phyloP scores from a whole-genome alignment of 2,797 vertebrate species.

The Echiichthys vipera region DNA sequence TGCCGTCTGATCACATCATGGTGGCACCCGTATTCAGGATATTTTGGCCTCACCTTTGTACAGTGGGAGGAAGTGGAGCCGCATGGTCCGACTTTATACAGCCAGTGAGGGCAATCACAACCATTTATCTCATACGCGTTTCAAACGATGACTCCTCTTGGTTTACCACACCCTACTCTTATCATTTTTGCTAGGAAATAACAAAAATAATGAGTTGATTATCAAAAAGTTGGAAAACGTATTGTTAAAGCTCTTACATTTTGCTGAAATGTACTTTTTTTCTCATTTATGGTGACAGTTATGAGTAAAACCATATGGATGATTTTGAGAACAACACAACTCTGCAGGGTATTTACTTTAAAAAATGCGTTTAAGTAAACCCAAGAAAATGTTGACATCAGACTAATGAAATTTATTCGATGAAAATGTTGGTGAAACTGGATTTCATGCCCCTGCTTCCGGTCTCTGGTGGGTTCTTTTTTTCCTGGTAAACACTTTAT shows the following conservation, averaged over 20 bases:
- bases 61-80: too few relatives aligned
- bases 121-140: too few relatives aligned
- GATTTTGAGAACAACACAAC: neutral
- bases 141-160: too few relatives aligned
- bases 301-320: neutral
- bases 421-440: conserved; percentile 47
- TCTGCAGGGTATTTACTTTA: conserved; percentile 5
- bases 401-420: conserved; percentile 42
- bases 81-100: too few relatives aligned
- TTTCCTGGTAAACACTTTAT: conserved; percentile 67
- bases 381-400: conserved; percentile 20
- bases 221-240: neutral
- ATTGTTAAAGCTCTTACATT: neutral
- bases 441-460: conserved; percentile 46
- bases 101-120: too few relatives aligned
- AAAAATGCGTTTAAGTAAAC: conserved; percentile 19
- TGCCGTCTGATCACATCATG: too few relatives aligned
- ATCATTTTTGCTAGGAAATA: neutral
- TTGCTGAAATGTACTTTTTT: neutral
- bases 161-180: too few relatives aligned
- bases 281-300: neutral
- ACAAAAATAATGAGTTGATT: neutral
- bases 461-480: conserved; percentile 45
- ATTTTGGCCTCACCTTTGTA: too few relatives aligned
- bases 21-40: too few relatives aligned